A percentile compares a stretch with the other conserved stretches of the same genome.
phyloP scores from a whole-genome alignment of 2,888 invertebrate genomes.

The Apodemia zela region DNA sequence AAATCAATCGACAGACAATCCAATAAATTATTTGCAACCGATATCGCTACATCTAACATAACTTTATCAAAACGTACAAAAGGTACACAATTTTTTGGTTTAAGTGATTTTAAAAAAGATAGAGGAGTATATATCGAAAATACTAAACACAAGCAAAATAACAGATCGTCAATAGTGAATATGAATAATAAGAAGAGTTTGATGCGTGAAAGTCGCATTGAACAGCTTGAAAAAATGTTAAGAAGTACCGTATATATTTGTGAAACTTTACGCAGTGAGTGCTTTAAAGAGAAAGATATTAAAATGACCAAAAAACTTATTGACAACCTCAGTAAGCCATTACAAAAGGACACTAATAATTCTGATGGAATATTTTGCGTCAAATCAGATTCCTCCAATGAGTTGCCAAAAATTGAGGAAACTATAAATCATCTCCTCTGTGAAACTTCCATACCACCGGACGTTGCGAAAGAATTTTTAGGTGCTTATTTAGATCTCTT shows the following conservation, averaged over 20 bases:
- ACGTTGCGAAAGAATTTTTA: slow-evolving; percentile 56
- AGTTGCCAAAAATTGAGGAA: slow-evolving; percentile 52
- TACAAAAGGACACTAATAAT: slow-evolving; percentile 32
- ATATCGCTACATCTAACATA: slow-evolving; percentile 49
- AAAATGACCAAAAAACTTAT: slow-evolving; percentile 55
- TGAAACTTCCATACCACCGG: slow-evolving; percentile 50
- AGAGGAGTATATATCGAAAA: slow-evolving; percentile 26
- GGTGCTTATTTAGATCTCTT: slow-evolving; percentile 55
- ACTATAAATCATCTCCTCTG: slow-evolving; percentile 56
- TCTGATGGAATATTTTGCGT: slow-evolving; percentile 26
- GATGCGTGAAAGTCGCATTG: slow-evolving; percentile 55
- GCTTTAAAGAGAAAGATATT: slow-evolving; percentile 53
- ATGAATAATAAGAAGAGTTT: slow-evolving; percentile 41
- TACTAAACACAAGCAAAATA: slow-evolving; percentile 27
- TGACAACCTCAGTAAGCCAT: slow-evolving; percentile 46
- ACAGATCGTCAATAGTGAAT: slow-evolving; percentile 20
- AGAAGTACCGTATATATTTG: slow-evolving; percentile 63
- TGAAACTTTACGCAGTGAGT: slow-evolving; percentile 41
- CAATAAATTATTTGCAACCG: slow-evolving; percentile 47
- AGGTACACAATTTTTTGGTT: slow-evolving; percentile 49
- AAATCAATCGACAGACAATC: slow-evolving; percentile 50
- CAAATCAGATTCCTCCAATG: slow-evolving; percentile 49
- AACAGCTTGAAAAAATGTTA: slow-evolving; percentile 57
- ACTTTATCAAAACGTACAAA: slow-evolving; percentile 40
- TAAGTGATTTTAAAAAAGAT: slow-evolving; percentile 35